Percentiles rank a stretch among this genome's conserved stretches.
Conservation (phyloP, 2,113 vertebrate species). For the Theristicus caerulescens region DNA sequence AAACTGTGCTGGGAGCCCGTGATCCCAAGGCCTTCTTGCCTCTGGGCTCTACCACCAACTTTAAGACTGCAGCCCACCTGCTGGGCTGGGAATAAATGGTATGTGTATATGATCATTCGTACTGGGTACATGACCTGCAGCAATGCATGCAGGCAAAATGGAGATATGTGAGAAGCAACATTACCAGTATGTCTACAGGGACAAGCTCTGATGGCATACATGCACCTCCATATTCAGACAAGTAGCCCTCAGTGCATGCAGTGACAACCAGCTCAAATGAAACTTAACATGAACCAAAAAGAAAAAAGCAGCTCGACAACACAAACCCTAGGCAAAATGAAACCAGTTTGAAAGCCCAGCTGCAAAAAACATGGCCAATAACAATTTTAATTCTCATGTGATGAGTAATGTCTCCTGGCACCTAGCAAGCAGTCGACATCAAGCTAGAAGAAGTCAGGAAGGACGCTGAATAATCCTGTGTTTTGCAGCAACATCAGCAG, state of each 20-base stretch:
- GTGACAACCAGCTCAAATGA: background rate
- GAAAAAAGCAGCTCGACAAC: background rate
- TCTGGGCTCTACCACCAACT: background rate
- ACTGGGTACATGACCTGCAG: background rate
- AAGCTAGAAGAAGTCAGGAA: background rate
- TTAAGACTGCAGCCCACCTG: background rate
- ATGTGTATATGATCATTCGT: background rate
- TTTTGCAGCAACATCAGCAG: background rate
- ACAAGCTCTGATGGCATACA: background rate
- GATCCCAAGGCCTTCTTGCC: background rate
- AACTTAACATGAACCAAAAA: background rate
- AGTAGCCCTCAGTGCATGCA: background rate
- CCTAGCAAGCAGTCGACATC: background rate
- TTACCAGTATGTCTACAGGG: background rate
- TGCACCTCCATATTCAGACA: background rate
- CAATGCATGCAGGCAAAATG: background rate
- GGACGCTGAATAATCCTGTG: background rate
- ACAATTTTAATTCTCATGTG: background rate
- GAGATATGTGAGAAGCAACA: background rate
- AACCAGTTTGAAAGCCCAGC: background rate
- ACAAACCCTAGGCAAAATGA: background rate
- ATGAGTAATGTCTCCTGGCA: slow-evolving; percentile 28
- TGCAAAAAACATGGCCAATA: background rate
- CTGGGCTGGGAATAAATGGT: background rate
- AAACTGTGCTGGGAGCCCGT: background rate